These are phyloP conservation scores for Cheirogaleus major DNA, from an alignment of 2,797 vertebrate species.

Conservation along the genomic window DNA sequence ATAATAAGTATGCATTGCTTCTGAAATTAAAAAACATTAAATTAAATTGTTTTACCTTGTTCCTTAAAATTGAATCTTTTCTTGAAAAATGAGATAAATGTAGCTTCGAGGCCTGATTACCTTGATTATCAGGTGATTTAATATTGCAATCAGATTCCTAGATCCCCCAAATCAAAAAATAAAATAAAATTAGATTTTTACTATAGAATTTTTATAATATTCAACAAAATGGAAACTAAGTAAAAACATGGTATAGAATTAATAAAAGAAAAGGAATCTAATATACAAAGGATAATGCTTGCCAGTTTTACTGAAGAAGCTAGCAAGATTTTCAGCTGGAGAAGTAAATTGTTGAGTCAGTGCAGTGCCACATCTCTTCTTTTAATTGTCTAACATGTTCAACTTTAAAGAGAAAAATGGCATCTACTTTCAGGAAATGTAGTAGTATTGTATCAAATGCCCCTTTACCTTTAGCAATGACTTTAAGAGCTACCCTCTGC, in stretches of 20 bases:
- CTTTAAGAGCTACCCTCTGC: background rate
- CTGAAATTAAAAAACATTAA: conserved; percentile 38
- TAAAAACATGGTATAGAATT: background rate
- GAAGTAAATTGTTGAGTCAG: background rate
- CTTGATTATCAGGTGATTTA: conserved; percentile 55
- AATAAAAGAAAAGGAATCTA: background rate
- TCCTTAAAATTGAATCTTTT: conserved; percentile 54
- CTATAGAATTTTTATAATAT: background rate
- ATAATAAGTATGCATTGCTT: background rate
- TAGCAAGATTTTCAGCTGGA: background rate
- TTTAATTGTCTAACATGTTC: background rate
- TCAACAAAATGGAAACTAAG: conserved; percentile 35
- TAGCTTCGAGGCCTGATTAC: conserved; percentile 10
- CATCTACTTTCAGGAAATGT: background rate
- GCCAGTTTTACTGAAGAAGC: background rate
- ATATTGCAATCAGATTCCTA: conserved; percentile 80
- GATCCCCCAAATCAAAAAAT: conserved; percentile 38
- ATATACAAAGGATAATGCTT: background rate
- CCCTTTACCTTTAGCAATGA: too few relatives aligned
- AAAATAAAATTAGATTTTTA: conserved; percentile 37
- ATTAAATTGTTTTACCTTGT: conserved; percentile 79
- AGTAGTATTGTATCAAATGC: background rate
- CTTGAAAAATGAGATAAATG: conserved; percentile 64
- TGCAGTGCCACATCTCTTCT: background rate
- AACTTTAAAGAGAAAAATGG: background rate